Percentiles rank a stretch among this genome's conserved stretches.
Evolutionary conservation across 1,140 invertebrate genomes (phyloP).

Genomic region (Drosophila nasuta): DNA sequence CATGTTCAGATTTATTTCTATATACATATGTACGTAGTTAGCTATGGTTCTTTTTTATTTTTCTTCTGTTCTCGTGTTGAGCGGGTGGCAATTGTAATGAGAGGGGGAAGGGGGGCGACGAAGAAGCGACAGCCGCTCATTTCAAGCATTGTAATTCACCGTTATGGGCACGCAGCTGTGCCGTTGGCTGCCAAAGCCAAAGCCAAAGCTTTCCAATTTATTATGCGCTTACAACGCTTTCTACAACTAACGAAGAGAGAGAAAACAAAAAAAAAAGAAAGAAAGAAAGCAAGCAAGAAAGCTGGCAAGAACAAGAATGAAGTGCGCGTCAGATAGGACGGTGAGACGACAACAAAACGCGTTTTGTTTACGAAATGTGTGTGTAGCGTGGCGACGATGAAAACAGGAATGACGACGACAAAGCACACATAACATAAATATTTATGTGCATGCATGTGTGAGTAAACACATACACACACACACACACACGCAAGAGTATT

Average conservation of each 20-base stretch:
- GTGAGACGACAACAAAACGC: conserved; percentile 68
- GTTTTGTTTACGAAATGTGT: conserved; percentile 81
- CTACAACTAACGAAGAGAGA: conserved; percentile 26
- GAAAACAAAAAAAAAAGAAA: conserved; percentile 6
- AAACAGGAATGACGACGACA: conserved; percentile 66
- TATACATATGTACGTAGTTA: background rate
- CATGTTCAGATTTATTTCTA: background rate
- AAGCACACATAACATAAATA: conserved; percentile 46
- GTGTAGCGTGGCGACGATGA: conserved; percentile 54
- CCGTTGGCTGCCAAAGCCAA: conserved; percentile 9
- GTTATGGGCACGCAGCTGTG: conserved; percentile 70
- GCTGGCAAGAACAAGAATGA: conserved; percentile 28
- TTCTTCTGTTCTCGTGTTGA: background rate
- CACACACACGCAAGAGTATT: conserved; percentile 35
- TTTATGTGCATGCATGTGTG: conserved; percentile 23
- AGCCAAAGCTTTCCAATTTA: conserved; percentile 40
- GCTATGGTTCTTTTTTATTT: background rate
- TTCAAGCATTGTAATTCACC: conserved; percentile 58
- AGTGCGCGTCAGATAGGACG: conserved; percentile 39
- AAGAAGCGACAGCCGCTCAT: background rate
- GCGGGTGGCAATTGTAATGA: conserved; percentile 40
- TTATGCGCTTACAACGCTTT: conserved; percentile 48
- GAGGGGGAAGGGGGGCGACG: background rate
- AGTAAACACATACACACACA: conserved; percentile 4
- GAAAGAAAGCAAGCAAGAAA: conserved; percentile 21